Conservation (phyloP, 2,797 vertebrate species). For the Anguilla anguilla region DNA sequence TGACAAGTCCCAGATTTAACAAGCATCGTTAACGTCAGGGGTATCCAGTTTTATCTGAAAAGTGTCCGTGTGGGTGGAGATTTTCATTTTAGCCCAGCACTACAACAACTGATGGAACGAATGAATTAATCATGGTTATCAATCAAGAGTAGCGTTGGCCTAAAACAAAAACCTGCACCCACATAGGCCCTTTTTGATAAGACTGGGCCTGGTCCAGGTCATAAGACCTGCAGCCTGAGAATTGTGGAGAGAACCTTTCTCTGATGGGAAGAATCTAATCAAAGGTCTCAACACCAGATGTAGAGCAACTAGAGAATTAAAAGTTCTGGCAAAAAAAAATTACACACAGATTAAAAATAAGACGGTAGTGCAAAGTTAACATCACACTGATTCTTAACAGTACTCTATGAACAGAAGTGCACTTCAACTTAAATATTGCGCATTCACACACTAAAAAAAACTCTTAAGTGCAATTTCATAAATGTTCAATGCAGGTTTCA, state of each 20-base stretch:
- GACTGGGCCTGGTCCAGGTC: no score
- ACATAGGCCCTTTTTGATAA: background rate
- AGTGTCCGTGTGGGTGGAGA: background rate
- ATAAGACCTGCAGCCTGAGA: no score
- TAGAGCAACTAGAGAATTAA: constrained; percentile 25
- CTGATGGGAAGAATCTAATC: background rate
- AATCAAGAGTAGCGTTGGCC: no score
- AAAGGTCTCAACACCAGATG: background rate
- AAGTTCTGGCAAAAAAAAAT: background rate
- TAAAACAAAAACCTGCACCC: background rate
- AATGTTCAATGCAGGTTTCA: constrained; percentile 19
- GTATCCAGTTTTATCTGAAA: background rate
- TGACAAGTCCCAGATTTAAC: background rate
- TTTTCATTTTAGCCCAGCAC: background rate
- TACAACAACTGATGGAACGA: background rate
- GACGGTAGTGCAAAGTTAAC: constrained; percentile 39
- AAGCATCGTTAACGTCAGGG: background rate
- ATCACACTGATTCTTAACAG: constrained; percentile 38
- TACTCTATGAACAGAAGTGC: constrained; percentile 39
- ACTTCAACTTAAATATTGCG: constrained; percentile 29
- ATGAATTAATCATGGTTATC: no score
- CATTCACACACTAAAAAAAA: constrained; percentile 18
- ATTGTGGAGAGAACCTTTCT: no score
- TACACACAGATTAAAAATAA: background rate
- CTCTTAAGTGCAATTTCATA: constrained; percentile 30